These are phyloP conservation scores for Clinocottus analis DNA, from an alignment of 2,113 vertebrate genomes.

Conservation along the genomic window DNA sequence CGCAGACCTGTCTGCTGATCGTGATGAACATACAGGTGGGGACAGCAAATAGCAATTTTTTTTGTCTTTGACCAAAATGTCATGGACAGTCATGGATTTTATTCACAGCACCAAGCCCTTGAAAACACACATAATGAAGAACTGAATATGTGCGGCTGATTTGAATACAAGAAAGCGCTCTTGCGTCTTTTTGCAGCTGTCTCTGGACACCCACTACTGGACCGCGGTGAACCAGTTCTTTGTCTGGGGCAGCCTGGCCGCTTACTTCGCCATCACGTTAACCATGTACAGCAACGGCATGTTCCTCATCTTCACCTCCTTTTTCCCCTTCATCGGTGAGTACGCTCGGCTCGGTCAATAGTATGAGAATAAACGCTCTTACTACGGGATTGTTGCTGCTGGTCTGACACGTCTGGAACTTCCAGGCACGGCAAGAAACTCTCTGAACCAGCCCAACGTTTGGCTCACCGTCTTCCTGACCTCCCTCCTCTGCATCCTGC, in stretches of 20 bases:
- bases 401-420: not conserved
- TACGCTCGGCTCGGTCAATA: not conserved
- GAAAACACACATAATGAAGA: not conserved
- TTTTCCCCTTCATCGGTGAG: conserved; percentile 90
- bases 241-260: conserved; percentile 93
- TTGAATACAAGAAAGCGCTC: not conserved
- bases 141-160: not conserved
- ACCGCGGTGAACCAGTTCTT: conserved; percentile 94
- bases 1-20: conserved; percentile 90
- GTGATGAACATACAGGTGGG: conserved; percentile 90
- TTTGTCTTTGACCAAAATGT: too few species aligned
- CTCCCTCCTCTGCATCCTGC: conserved; percentile 87
- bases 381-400: not conserved
- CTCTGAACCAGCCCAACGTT: conserved; percentile 87
- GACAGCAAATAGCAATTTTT: too few species aligned
- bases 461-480: conserved; percentile 92
- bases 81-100: too few species aligned
- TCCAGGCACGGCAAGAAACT: conserved; percentile 91
- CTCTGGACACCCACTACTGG: conserved; percentile 93
- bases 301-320: conserved; percentile 88
- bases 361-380: not conserved
- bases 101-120: too few species aligned
- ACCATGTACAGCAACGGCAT: conserved; percentile 94
- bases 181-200: conserved; percentile 82
- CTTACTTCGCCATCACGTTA: conserved; percentile 91